Evolutionary conservation across 2,888 invertebrate species (phyloP), one percentile per base, ranked within the genome.

Genomic region (Thysanoteuthis rhombus): DNA sequence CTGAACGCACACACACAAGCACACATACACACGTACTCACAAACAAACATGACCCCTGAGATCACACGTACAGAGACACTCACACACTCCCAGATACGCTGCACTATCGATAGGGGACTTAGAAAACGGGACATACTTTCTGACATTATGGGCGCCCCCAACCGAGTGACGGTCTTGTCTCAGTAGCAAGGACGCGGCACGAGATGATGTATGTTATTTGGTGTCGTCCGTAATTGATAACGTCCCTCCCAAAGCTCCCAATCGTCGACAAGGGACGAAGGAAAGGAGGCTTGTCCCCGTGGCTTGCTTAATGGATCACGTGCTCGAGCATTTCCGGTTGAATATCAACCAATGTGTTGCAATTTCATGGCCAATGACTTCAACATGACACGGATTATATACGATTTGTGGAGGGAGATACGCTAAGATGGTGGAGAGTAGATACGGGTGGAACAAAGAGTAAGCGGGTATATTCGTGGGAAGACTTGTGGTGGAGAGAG

Each of bases 311-410:
- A 75, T 75, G 75, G 75, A 36, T 75, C 75, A 75, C 75, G 75
- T 75, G 75, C n/a, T n/a, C n/a, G 5, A 36, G 75, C n/a, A 75
- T 75, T 75, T 75, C 75, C 75, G 75, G 75, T 75, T 75, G 75
- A 75, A 75, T 75, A 75, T 75, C 75, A 75, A 75, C 75, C 75
- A 75, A 75, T 75, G 75, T 75, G 75, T 75, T 75, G 36, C 75
- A 75, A 75, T 75, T 75, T 75, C 75, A 75, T 75, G 75, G n/a
- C 75, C n/a, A 75, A n/a, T 75, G 75, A 75, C n/a, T 75, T 75
- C n/a, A 75, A 75, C 75, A 75, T 75, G 75, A 75, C 75, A 75
- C n/a, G 75, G 75, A 75, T 75, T 75, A 75, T 75, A n/a, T 75
- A 75, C 75, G 75, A 75, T 36, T 75, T 36, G n/a, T 12, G 36